phyloP scores from a whole-genome alignment of 2,888 invertebrate species.

The Deilephila elpenor region DNA sequence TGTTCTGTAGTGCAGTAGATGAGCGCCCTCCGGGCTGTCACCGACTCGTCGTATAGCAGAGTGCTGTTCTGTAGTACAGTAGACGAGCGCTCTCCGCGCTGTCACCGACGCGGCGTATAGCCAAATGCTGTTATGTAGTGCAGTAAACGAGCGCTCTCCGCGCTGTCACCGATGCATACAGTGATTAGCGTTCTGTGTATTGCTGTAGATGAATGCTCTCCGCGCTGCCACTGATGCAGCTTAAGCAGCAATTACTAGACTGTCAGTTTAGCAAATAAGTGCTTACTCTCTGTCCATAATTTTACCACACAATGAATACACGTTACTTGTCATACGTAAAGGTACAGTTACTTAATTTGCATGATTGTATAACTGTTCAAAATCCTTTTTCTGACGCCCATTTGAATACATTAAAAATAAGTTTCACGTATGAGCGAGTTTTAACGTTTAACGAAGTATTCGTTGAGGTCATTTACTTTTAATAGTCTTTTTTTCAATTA shows the following conservation, averaged over 20 bases:
- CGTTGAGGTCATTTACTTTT: conserved; percentile 15
- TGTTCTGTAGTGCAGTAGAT: not conserved
- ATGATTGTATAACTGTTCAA: conserved; percentile 24
- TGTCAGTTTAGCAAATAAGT: not conserved
- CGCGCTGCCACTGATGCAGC: not conserved
- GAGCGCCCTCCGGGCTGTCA: not conserved
- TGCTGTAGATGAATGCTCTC: not conserved
- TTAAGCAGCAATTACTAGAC: not conserved
- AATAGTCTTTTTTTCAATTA: conserved; percentile 5
- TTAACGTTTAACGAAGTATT: not conserved
- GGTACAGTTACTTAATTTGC: conserved; percentile 21
- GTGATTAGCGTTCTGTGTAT: not conserved
- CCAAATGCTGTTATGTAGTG: not conserved
- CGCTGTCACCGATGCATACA: not conserved
- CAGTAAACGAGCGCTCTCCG: not conserved
- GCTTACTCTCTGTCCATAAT: not conserved
- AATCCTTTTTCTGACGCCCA: conserved; percentile 16
- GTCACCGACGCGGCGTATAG: not conserved
- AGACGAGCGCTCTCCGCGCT: not conserved
- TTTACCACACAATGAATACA: not conserved
- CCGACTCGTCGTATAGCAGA: too few species aligned
- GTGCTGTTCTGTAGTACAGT: too few species aligned
- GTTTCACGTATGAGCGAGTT: not conserved
- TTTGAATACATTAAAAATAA: conserved; percentile 2
- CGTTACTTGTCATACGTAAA: not conserved